Evolutionary conservation across 2,797 vertebrate species (phyloP).

Genomic region (Tinamus major): DNA sequence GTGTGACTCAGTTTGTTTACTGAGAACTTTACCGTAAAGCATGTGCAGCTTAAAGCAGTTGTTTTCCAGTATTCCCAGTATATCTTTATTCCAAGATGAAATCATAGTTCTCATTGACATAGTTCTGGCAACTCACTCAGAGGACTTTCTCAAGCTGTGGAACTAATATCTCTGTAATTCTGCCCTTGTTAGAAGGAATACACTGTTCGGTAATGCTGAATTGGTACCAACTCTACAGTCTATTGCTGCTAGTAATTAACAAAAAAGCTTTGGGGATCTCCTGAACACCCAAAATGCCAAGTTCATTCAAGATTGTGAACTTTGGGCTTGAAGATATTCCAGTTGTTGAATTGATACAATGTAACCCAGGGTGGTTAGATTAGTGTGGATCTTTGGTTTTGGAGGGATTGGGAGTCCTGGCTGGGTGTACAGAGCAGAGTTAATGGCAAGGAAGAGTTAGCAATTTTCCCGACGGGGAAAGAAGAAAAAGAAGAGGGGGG

Average conservation of each 20-base stretch:
- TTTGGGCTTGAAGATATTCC: background rate
- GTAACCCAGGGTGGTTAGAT: background rate
- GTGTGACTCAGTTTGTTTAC: background rate
- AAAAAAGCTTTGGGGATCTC: background rate
- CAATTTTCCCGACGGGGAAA: constrained; percentile 27
- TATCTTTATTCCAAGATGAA: background rate
- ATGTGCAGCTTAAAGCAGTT: background rate
- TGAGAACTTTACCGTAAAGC: background rate
- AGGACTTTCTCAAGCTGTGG: background rate
- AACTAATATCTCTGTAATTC: background rate
- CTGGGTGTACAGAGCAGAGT: constrained; percentile 8
- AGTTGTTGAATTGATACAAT: background rate
- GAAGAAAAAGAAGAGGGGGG: no score
- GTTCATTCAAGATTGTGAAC: background rate
- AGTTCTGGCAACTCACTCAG: background rate
- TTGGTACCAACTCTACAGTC: background rate
- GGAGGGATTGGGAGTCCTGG: background rate
- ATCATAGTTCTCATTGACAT: background rate
- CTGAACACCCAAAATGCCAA: background rate
- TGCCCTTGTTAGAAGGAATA: background rate
- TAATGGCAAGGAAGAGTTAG: constrained; percentile 64
- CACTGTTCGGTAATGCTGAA: background rate
- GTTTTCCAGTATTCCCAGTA: background rate
- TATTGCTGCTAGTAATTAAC: background rate
- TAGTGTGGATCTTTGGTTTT: background rate